Evolutionary conservation across 1,140 invertebrate species (phyloP).

Genomic region (Cydia amplana): DNA sequence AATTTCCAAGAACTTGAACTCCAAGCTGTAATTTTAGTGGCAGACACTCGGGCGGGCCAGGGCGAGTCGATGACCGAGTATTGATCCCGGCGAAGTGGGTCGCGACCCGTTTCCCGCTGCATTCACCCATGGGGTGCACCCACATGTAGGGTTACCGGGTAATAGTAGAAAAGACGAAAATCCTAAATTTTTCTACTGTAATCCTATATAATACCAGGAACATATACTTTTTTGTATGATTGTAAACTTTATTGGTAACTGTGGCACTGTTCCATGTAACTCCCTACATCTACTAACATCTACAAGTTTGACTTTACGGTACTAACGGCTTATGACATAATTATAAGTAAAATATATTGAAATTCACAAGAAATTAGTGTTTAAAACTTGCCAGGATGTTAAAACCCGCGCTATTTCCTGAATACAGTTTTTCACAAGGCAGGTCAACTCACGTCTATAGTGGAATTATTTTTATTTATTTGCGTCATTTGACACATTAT

Average conservation of each 20-base stretch:
- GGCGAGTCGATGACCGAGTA: constrained; percentile 77
- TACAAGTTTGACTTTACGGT: no score
- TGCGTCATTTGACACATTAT: no score
- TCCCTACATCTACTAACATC: no score
- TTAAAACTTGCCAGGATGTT: no score
- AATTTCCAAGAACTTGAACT: constrained; percentile 24
- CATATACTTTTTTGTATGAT: no score
- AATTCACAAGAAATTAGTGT: no score
- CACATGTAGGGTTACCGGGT: constrained; percentile 33
- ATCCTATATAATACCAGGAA: neutral
- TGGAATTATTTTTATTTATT: no score
- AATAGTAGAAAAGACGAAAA: neutral
- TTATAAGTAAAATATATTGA: no score
- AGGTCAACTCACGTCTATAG: neutral
- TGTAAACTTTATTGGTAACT: no score
- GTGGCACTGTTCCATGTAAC: no score
- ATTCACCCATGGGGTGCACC: constrained; percentile 54
- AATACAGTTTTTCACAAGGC: neutral
- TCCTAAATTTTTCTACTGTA: neutral
- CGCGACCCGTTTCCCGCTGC: constrained; percentile 73
- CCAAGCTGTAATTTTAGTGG: constrained; percentile 38
- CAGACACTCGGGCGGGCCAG: constrained; percentile 46
- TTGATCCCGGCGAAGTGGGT: constrained; percentile 74
- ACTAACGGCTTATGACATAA: no score
- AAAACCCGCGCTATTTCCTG: no score